These are phyloP conservation scores for Salminus brasiliensis DNA, from an alignment of 2,113 vertebrate species.

Conservation along the genomic window DNA sequence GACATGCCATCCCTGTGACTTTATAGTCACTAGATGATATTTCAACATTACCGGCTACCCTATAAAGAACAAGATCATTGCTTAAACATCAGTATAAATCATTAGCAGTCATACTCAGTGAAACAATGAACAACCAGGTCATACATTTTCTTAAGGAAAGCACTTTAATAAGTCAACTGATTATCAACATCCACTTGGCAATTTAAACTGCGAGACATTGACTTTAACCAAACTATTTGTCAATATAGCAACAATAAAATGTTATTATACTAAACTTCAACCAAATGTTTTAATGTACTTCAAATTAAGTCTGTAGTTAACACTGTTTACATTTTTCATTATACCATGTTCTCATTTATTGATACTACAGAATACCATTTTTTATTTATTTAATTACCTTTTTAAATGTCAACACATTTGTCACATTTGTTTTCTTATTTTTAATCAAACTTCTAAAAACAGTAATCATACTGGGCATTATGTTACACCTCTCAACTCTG, in stretches of 20 bases:
- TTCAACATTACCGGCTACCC: no score
- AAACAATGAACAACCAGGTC: not conserved
- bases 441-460: not conserved
- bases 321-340: not conserved
- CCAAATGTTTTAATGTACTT: not conserved
- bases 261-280: not conserved
- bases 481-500: not conserved
- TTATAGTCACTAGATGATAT: no score
- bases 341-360: not conserved
- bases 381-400: not conserved
- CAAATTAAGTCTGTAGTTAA: not conserved
- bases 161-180: not conserved
- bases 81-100: no score
- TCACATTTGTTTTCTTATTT: not conserved
- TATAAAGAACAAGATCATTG: no score
- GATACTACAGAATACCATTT: not conserved
- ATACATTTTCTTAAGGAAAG: not conserved
- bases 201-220: not conserved
- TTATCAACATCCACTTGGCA: not conserved
- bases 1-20: no score
- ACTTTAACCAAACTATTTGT: not conserved
- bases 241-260: not conserved
- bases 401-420: not conserved
- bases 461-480: constrained; percentile 18
- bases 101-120: no score